Percentiles rank a stretch among this genome's conserved stretches.
phyloP scores from a whole-genome alignment of 2,888 invertebrate genomes.

The Cloeon dipterum region DNA sequence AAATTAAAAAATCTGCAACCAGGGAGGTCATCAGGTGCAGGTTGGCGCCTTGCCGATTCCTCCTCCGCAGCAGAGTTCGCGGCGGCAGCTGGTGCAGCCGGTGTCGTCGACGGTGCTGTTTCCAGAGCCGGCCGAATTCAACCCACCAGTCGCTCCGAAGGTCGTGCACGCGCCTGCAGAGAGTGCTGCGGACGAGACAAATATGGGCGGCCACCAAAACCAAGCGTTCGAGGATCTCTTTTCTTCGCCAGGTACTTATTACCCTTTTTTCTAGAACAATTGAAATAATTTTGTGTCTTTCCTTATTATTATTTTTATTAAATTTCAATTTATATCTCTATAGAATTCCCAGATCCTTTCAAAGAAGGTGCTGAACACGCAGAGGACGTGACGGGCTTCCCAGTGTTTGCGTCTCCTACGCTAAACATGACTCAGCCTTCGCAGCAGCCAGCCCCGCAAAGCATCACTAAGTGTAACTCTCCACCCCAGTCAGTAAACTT shows the following conservation, averaged over 20 bases:
- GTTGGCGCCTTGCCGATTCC: conserved; percentile 6
- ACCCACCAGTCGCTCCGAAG: conserved; percentile 8
- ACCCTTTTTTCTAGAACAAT: too few species aligned
- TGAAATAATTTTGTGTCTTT: too few species aligned
- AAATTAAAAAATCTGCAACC: too few species aligned
- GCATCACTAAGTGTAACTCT: too few species aligned
- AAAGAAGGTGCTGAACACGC: conserved; percentile 10
- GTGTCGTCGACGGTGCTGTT: conserved; percentile 5
- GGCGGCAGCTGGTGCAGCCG: conserved; percentile 5
- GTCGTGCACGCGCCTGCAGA: conserved; percentile 6
- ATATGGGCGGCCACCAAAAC: conserved; percentile 11
- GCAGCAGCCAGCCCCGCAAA: too few species aligned
- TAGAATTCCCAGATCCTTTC: conserved; percentile 44
- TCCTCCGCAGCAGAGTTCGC: conserved; percentile 9
- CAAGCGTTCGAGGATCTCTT: conserved; percentile 34
- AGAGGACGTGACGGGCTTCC: conserved; percentile 5
- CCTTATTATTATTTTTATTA: too few species aligned
- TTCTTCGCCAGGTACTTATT: conserved; percentile 31
- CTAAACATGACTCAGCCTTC: too few species aligned
- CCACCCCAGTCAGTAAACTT: too few species aligned
- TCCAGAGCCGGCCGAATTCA: too few species aligned
- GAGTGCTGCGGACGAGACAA: conserved; percentile 1
- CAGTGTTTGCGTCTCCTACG: too few species aligned
- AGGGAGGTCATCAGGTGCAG: conserved; percentile 18
- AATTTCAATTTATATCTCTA: too few species aligned